Percentiles rank a stretch among this genome's conserved stretches.
Evolutionary conservation across 2,113 vertebrate genomes (phyloP).

Genomic region (Calidris pugnax): DNA sequence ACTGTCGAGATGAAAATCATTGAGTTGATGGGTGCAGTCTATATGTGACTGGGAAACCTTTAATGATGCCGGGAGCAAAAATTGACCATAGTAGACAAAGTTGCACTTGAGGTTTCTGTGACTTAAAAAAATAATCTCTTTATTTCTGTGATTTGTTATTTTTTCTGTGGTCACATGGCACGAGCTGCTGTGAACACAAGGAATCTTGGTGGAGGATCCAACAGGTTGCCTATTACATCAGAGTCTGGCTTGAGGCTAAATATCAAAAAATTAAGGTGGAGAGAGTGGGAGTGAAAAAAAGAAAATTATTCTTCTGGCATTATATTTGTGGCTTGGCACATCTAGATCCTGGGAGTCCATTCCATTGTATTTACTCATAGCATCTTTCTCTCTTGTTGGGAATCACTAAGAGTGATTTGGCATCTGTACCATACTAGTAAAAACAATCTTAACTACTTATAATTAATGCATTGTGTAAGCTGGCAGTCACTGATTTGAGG

Average conservation of each 20-base stretch:
- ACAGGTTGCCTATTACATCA: neutral
- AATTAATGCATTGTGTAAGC: slow-evolving; percentile 17
- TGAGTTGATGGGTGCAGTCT: neutral
- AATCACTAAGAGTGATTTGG: slow-evolving; percentile 13
- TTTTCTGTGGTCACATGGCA: neutral
- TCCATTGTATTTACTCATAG: slow-evolving; percentile 43
- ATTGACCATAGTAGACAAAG: neutral
- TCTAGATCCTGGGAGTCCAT: neutral
- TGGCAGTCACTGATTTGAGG: neutral
- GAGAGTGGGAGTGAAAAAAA: neutral
- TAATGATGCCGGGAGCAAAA: neutral
- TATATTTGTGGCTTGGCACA: neutral
- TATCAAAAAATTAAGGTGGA: neutral
- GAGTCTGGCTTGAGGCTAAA: neutral
- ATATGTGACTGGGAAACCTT: neutral
- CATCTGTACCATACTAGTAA: slow-evolving; percentile 4
- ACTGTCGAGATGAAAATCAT: neutral
- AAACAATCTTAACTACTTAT: slow-evolving; percentile 1
- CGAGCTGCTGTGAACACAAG: rapidly evolving
- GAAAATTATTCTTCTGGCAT: neutral
- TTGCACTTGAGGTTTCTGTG: neutral
- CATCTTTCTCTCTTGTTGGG: neutral
- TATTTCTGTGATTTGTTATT: neutral
- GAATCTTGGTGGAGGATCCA: neutral
- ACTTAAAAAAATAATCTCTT: neutral